These are phyloP conservation scores for Galbula dea DNA, from an alignment of 2,113 vertebrate species.

Conservation along the genomic window DNA sequence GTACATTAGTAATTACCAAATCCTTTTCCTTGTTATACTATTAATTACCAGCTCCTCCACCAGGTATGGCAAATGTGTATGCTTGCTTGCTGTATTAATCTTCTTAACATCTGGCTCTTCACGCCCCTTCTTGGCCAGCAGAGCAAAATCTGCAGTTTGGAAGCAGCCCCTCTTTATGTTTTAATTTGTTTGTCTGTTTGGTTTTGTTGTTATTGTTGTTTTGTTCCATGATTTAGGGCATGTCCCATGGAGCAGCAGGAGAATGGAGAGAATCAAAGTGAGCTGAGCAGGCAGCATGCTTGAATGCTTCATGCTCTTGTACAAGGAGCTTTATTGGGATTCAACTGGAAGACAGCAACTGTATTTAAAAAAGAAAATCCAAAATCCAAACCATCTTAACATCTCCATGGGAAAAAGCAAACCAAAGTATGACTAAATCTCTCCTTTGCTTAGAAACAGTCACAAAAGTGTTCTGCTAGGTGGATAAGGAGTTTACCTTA, in stretches of 20 bases:
- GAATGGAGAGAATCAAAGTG: neutral
- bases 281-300: neutral
- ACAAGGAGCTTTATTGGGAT: neutral
- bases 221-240: too few species aligned
- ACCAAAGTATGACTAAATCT: neutral
- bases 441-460: neutral
- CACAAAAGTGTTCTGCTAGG: neutral
- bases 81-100: fast-evolving
- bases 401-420: neutral
- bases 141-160: neutral
- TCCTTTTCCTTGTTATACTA: too few species aligned
- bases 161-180: neutral
- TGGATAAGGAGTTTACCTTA: neutral
- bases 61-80: neutral
- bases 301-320: neutral
- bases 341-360: neutral
- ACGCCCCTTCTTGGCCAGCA: neutral
- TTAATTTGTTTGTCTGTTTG: too few species aligned
- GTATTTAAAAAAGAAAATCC: neutral
- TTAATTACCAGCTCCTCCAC: neutral
- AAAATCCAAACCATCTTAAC: neutral
- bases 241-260: neutral
- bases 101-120: neutral
- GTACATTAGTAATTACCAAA: neutral
- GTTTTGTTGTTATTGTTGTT: too few species aligned